A percentile compares a stretch with the other conserved stretches of the same genome.
phyloP scores from a whole-genome alignment of 1,140 invertebrate species.

The Catajapyx aquilonaris region DNA sequence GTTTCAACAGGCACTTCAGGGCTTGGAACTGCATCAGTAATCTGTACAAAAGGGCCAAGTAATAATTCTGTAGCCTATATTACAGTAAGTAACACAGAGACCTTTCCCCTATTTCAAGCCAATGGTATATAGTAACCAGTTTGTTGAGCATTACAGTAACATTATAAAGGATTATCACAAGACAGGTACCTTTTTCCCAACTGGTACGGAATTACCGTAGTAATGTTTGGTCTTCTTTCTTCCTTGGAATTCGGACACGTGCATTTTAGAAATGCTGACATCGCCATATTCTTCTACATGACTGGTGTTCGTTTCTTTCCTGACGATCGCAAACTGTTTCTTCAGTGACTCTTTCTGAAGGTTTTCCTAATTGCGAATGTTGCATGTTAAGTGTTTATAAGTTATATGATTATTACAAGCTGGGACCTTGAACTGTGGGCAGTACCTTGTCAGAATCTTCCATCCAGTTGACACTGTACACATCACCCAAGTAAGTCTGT shows the following conservation, averaged over 20 bases:
- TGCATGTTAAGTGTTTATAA: no score
- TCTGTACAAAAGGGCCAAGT: conserved; percentile 5
- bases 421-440: no score
- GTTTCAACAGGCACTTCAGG: conserved; percentile 21
- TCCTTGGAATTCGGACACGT: conserved; percentile 23
- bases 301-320: conserved; percentile 33
- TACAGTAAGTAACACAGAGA: no score
- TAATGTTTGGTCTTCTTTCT: no score
- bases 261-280: conserved; percentile 19
- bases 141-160: conserved; percentile 3
- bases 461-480: conserved; percentile 45
- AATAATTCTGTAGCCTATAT: no score
- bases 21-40: conserved; percentile 20
- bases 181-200: no score
- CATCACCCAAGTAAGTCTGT: conserved; percentile 32
- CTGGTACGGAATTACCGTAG: no score
- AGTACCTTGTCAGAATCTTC: conserved; percentile 36
- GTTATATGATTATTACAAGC: no score
- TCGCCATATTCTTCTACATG: conserved; percentile 37
- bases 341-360: conserved; percentile 28
- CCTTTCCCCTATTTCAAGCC: no score
- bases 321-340: conserved; percentile 32
- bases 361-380: conserved; percentile 30
- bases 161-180: no score
- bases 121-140: background rate